Evolutionary conservation across 2,888 invertebrate genomes (phyloP), one percentile per base, ranked within the genome.

Genomic region (Lithophane ornitopus): DNA sequence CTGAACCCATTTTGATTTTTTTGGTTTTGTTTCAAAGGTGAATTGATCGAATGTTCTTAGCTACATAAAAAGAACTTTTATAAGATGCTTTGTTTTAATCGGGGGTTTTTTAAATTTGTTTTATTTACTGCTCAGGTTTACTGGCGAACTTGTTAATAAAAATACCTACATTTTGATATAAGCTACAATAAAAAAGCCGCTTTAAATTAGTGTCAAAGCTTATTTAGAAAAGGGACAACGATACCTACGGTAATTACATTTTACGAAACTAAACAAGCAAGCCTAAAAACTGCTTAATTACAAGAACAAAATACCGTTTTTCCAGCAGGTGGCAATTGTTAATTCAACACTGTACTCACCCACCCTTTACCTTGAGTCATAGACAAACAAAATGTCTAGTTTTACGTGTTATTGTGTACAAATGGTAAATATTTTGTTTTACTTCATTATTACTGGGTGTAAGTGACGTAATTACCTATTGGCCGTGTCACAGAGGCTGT

Each of bases 381-480:
- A 70, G 63, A 76, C 75, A 81, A 83, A 88, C 54, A 71, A 56
- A 73, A 65, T 49, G 62, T 72, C 63, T 56, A 70, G 62, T 81
- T 85, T 70, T 54, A 78, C 63, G 68, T 70, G 72, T 62, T 34
- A 34, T 34, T 73, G 68, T 69, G 66, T 72, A 71, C 44, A 63
- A 41, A 63, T 28, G 44, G 62, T 79, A 85, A 83, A 86, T 87
- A 77, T 84, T 86, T 73, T 39, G 61, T 78, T 74, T 77, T 58
- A 77, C 49, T 80, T 41, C 7, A 75, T 70, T 56, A 59, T 73
- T 52, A 34, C 44, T 63, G 26, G 54, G 41, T 8, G 22, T 39
- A 69, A 44, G 26, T 70, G 26, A 74, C 46, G 56, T 82, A 76
- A 76, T 76, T 84, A 74, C 62, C 70, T 62, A 63, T 72, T 56